Evolutionary conservation across 2,797 vertebrate genomes (phyloP).

Genomic region (Alosa sapidissima): DNA sequence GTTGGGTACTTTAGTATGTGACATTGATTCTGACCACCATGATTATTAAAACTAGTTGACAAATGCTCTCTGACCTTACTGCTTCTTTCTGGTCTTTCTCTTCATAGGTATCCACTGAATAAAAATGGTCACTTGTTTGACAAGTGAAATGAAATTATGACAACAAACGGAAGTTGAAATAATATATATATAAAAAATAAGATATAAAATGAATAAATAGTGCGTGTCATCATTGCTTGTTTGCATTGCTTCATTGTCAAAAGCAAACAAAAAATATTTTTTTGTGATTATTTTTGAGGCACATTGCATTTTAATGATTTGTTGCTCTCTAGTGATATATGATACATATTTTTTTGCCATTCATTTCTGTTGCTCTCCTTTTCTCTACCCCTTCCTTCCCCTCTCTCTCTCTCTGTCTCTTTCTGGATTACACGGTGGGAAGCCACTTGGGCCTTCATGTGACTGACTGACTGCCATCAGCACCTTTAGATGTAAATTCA

Average conservation of each 20-base stretch:
- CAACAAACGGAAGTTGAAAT: neutral
- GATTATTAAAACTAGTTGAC: neutral
- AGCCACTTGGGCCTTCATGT: conserved; percentile 11
- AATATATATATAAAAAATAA: neutral
- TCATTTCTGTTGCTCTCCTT: neutral
- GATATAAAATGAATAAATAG: neutral
- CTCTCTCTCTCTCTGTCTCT: conserved; percentile 16
- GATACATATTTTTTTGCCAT: conserved; percentile 19
- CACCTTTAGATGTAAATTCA: conserved; percentile 43
- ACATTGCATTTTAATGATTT: neutral
- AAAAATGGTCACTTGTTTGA: neutral
- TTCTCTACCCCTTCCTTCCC: neutral
- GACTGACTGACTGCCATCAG: conserved; percentile 45
- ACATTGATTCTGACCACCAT: neutral
- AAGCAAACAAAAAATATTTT: neutral
- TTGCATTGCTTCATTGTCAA: neutral
- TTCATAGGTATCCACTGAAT: neutral
- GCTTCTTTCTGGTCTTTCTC: too few relatives aligned
- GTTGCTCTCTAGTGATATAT: conserved; percentile 40
- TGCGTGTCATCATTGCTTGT: neutral
- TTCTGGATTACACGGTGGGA: conserved; percentile 22
- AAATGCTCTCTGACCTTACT: neutral
- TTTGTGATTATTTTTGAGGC: neutral
- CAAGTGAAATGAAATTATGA: neutral
- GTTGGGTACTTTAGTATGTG: neutral